Evolutionary conservation across 2,113 vertebrate genomes (phyloP).

Genomic region (Calyptommatus sinebrachiatus): DNA sequence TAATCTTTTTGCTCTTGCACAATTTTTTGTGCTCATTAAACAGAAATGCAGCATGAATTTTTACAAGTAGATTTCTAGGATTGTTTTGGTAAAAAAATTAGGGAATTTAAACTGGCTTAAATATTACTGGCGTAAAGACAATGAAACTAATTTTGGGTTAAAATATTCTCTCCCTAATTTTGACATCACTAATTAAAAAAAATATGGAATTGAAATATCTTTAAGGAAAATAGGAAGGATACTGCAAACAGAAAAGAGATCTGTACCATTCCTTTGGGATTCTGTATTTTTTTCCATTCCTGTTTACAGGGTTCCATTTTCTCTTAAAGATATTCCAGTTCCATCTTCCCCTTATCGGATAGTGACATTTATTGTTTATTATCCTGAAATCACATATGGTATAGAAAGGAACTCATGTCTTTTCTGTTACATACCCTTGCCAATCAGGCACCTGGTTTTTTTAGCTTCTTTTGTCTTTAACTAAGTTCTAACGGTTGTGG

Average conservation of each 20-base stretch:
- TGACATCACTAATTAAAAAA: too few relatives aligned
- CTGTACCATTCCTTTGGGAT: not conserved
- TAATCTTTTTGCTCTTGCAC: not conserved
- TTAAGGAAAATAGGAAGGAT: too few relatives aligned
- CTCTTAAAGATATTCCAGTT: too few relatives aligned
- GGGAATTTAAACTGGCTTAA: not conserved
- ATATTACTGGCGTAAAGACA: not conserved
- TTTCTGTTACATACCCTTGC: not conserved
- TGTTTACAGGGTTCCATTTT: too few relatives aligned
- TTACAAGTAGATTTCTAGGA: not conserved
- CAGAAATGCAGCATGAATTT: not conserved
- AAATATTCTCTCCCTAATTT: not conserved
- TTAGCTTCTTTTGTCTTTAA: not conserved
- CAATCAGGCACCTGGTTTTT: not conserved
- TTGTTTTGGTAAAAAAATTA: not conserved
- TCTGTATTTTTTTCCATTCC: not conserved
- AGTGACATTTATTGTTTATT: too few relatives aligned
- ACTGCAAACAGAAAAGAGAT: too few relatives aligned
- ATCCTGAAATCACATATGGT: not conserved
- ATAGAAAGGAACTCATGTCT: not conserved
- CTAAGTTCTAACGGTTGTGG: not conserved
- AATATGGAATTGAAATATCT: too few relatives aligned
- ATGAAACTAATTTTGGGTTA: not conserved
- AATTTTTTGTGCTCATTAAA: not conserved
- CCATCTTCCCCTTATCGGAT: too few relatives aligned